These are phyloP conservation scores for Heliconius eleuchia DNA, from an alignment of 1,140 invertebrate species.

Conservation along the genomic window DNA sequence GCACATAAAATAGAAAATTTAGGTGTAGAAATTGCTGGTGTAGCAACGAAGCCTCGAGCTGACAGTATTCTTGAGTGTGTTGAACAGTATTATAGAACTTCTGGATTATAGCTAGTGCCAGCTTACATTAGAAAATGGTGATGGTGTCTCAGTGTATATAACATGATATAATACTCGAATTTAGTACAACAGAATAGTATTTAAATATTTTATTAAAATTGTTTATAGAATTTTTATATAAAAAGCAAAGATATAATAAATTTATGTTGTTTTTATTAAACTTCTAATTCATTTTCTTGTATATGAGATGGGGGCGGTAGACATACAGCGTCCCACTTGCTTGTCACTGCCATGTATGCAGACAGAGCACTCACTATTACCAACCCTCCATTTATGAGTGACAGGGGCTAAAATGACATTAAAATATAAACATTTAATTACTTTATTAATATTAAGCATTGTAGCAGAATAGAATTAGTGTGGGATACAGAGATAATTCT, in stretches of 20 bases:
- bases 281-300: conserved; percentile 41
- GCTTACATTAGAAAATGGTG: conserved; percentile 34
- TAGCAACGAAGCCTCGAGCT: conserved; percentile 60
- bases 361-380: conserved; percentile 40
- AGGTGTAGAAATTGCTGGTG: conserved; percentile 66
- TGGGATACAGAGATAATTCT: too few species aligned
- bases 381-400: conserved; percentile 36
- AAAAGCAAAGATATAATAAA: conserved; percentile 13
- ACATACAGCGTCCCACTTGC: conserved; percentile 42
- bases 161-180: conserved; percentile 35
- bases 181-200: conserved; percentile 27
- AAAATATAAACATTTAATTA: neutral
- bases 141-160: conserved; percentile 41
- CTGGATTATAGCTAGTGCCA: conserved; percentile 36
- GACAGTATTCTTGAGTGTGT: conserved; percentile 64
- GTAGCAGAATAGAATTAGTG: too few species aligned
- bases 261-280: conserved; percentile 24
- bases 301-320: neutral
- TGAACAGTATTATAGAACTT: conserved; percentile 54
- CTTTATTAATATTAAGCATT: neutral
- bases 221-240: conserved; percentile 26
- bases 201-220: conserved; percentile 14
- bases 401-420: conserved; percentile 46
- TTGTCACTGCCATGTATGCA: conserved; percentile 45
- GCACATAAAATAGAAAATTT: conserved; percentile 73